phyloP scores from a whole-genome alignment of 2,888 invertebrate species.

The Heliothis peltigera region DNA sequence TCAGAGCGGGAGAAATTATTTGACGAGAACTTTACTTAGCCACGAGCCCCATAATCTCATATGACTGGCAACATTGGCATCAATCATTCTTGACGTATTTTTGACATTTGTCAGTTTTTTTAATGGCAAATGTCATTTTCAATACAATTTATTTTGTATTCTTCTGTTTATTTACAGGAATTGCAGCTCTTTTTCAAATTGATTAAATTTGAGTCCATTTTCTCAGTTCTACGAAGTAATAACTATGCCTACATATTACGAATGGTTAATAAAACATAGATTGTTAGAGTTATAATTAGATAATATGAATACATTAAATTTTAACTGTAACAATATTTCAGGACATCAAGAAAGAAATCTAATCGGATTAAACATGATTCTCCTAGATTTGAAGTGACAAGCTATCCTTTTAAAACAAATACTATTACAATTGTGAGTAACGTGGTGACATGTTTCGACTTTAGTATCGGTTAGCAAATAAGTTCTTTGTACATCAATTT shows the following conservation, averaged over 20 bases:
- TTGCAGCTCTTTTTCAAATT: background rate
- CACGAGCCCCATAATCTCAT: background rate
- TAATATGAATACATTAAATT: too few species aligned
- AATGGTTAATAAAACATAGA: conserved; percentile 68
- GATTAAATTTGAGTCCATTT: background rate
- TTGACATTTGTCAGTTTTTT: background rate
- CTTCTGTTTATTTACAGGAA: background rate
- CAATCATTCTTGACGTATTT: too few species aligned
- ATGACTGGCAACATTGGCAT: too few species aligned
- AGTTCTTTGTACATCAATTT: conserved; percentile 52
- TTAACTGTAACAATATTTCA: conserved; percentile 58
- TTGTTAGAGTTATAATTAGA: too few species aligned
- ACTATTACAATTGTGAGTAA: conserved; percentile 72
- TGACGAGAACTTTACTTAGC: background rate
- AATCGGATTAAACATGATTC: conserved; percentile 57
- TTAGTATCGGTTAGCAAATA: too few species aligned
- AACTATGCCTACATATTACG: conserved; percentile 74
- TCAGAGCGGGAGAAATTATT: too few species aligned
- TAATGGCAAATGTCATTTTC: background rate
- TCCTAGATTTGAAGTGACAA: conserved; percentile 79
- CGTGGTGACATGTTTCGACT: background rate
- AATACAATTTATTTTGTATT: background rate
- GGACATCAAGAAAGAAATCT: conserved; percentile 69
- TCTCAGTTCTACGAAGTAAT: background rate
- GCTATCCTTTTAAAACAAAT: conserved; percentile 81